Evolutionary conservation across 2,888 invertebrate genomes (phyloP).

Genomic region (Orthonychiurus folsomi): DNA sequence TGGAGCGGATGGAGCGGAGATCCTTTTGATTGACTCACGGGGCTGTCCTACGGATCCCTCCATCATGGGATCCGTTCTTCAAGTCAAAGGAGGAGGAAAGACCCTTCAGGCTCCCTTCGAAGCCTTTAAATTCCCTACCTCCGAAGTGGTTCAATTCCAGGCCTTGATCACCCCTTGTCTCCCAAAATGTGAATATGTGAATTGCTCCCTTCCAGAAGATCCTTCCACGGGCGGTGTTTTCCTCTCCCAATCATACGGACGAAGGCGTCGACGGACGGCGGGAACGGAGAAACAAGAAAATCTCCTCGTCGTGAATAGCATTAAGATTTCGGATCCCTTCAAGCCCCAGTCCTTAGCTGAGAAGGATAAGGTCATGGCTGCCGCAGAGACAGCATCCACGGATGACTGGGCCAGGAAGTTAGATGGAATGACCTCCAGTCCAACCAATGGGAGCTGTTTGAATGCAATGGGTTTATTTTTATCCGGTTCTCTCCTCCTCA

Average conservation of each 20-base stretch:
- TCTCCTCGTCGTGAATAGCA: conserved; percentile 41
- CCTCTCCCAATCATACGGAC: conserved; percentile 38
- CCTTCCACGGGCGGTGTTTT: conserved; percentile 44
- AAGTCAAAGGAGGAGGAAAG: conserved; percentile 34
- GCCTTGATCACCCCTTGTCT: conserved; percentile 45
- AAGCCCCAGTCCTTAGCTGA: conserved; percentile 33
- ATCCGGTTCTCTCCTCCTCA: conserved; percentile 72
- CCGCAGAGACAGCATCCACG: conserved; percentile 2
- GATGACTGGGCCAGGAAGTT: too few relatives aligned
- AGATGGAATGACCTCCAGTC: neutral
- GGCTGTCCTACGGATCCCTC: conserved; percentile 46
- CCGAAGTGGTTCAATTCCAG: conserved; percentile 45
- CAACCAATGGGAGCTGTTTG: conserved; percentile 52
- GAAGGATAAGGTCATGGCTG: conserved; percentile 2
- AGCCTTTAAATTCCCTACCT: conserved; percentile 46
- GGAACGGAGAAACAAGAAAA: conserved; percentile 29
- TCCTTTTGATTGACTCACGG: conserved; percentile 46
- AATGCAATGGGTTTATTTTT: conserved; percentile 72
- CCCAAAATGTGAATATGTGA: conserved; percentile 43
- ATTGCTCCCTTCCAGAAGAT: conserved; percentile 42
- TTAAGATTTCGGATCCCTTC: conserved; percentile 42
- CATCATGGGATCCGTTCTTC: conserved; percentile 53
- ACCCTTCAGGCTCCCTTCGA: conserved; percentile 45
- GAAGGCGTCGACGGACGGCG: conserved; percentile 31
- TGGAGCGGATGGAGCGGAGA: conserved; percentile 45